A percentile compares a stretch with the other conserved stretches of the same genome.
These are phyloP conservation scores for Scalopus aquaticus DNA, from an alignment of 2,113 vertebrate species.

Conservation along the genomic window DNA sequence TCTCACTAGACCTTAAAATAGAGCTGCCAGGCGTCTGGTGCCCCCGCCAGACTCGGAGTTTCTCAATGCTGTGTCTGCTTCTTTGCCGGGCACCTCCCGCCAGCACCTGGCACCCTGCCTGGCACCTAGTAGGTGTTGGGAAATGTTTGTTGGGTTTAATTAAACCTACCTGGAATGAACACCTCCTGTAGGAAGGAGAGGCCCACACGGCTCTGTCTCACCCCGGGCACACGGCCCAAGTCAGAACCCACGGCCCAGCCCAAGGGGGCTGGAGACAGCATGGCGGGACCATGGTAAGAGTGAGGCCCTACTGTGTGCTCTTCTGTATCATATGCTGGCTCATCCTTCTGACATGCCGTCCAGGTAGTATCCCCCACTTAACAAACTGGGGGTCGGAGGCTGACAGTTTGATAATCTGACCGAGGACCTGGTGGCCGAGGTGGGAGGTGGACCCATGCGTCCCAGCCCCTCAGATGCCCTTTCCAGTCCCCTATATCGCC, in stretches of 20 bases:
- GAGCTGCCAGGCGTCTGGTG: background rate
- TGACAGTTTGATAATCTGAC: background rate
- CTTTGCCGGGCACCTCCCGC: background rate
- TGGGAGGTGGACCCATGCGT: background rate
- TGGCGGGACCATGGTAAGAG: accelerated
- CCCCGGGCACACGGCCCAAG: background rate
- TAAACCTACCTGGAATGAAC: slow-evolving; percentile 40
- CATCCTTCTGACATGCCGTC: background rate
- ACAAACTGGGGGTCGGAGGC: background rate
- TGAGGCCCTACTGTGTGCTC: accelerated
- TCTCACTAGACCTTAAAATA: slow-evolving; percentile 8
- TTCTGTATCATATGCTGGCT: accelerated
- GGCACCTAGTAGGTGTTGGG: slow-evolving; percentile 53
- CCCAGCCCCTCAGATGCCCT: background rate
- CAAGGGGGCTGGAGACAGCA: background rate
- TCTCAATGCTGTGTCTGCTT: accelerated
- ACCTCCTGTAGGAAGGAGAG: background rate
- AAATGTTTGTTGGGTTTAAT: slow-evolving; percentile 12
- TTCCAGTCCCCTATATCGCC: accelerated
- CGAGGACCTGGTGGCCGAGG: background rate
- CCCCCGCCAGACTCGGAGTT: background rate
- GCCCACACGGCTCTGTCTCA: accelerated
- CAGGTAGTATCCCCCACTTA: too few species aligned
- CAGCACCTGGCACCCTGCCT: background rate
- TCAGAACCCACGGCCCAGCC: background rate